Conservation (phyloP, 2,113 vertebrate species). For the Eptatretus burgeri region DNA sequence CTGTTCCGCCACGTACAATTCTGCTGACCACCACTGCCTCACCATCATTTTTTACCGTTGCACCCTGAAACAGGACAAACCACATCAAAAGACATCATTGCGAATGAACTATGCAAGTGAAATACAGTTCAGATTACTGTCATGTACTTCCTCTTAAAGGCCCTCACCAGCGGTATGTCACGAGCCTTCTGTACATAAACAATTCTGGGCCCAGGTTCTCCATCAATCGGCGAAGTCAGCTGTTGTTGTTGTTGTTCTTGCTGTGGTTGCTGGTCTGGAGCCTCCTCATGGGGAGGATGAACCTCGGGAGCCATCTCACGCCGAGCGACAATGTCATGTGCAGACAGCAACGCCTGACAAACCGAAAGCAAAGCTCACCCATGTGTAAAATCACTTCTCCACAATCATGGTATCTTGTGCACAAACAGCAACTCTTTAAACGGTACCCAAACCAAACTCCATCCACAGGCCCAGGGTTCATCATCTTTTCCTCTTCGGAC, state of each 20-base stretch:
- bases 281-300: slow-evolving; percentile 13
- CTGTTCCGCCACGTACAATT: slow-evolving; percentile 65
- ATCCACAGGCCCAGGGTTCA: no score
- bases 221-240: slow-evolving; percentile 5
- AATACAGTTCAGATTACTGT: slow-evolving; percentile 8
- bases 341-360: slow-evolving; percentile 48
- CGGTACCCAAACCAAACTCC: no score
- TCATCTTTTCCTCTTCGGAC: no score
- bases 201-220: slow-evolving; percentile 60
- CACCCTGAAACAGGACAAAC: slow-evolving; percentile 25
- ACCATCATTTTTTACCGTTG: slow-evolving; percentile 68
- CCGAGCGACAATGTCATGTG: slow-evolving; percentile 55
- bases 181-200: slow-evolving; percentile 61
- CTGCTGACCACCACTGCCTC: slow-evolving; percentile 80
- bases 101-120: not conserved
- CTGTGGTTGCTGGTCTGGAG: no score
- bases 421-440: no score
- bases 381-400: no score
- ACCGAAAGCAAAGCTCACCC: not conserved
- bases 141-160: not conserved
- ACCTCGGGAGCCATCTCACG: slow-evolving; percentile 27
- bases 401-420: no score
- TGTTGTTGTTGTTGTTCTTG: no score
- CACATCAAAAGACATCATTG: no score
- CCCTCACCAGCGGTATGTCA: slow-evolving; percentile 61